Evolutionary conservation across 2,888 invertebrate genomes (phyloP).

Genomic region (Cephus sareptanus): DNA sequence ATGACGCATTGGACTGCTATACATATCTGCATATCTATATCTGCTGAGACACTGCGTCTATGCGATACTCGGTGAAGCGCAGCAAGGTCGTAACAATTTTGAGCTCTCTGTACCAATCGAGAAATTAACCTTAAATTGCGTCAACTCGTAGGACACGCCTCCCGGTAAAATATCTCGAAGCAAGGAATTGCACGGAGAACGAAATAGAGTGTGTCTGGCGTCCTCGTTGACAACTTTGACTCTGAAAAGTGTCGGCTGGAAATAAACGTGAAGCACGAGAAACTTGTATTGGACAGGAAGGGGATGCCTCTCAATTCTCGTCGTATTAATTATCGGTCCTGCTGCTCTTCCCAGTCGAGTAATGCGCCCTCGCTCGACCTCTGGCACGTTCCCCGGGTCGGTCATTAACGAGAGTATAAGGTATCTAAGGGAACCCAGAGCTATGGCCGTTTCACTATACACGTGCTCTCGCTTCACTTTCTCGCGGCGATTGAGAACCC

Average conservation of each 20-base stretch:
- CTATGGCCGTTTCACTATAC: not conserved
- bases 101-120: not conserved
- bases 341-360: not conserved
- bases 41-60: not conserved
- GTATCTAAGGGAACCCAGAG: not conserved
- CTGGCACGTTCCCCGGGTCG: not conserved
- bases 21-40: not conserved
- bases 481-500: conserved; percentile 28
- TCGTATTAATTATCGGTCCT: not conserved
- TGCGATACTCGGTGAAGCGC: not conserved
- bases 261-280: not conserved
- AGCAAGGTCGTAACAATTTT: not conserved
- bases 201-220: not conserved
- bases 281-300: not conserved
- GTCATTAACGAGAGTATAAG: not conserved
- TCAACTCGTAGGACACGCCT: not conserved
- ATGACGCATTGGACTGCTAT: not conserved
- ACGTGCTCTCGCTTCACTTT: not conserved
- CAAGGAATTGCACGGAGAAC: not conserved
- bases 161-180: not conserved
- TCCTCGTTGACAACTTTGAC: not conserved
- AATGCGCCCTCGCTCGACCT: conserved; percentile 1
- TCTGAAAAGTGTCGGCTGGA: not conserved
- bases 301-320: not conserved
- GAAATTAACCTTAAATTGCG: not conserved